These are phyloP conservation scores for Bubo bubo DNA, from an alignment of 2,113 vertebrate species.

Conservation along the genomic window DNA sequence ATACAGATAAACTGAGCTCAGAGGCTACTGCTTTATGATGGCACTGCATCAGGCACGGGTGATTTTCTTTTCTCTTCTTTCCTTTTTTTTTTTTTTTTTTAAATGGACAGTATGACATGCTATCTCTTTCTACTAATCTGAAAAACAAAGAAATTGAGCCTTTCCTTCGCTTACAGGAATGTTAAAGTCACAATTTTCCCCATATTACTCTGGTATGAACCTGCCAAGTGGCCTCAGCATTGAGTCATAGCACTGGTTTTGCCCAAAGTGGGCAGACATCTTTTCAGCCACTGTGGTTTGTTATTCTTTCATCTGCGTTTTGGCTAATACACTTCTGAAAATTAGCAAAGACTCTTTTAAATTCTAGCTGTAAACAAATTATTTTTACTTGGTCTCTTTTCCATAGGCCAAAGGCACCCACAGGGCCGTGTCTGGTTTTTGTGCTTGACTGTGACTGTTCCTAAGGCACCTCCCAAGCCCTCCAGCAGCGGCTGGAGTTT, in stretches of 20 bases:
- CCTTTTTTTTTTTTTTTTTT: neutral
- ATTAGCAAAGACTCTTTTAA: neutral
- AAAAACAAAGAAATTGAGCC: neutral
- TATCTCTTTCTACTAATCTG: neutral
- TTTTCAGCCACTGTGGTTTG: neutral
- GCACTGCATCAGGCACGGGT: neutral
- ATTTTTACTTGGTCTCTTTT: neutral
- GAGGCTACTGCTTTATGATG: neutral
- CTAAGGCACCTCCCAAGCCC: too few relatives aligned
- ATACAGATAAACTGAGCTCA: neutral
- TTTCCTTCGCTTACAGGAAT: neutral
- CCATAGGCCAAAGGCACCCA: accelerated
- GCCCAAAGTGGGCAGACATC: accelerated
- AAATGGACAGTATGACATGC: neutral
- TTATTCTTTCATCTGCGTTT: neutral
- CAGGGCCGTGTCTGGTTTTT: neutral
- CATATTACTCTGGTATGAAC: neutral
- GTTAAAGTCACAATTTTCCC: neutral
- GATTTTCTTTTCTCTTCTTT: neutral
- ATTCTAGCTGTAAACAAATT: neutral
- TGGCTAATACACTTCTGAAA: neutral
- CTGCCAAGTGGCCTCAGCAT: neutral
- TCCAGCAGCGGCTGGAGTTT: accelerated
- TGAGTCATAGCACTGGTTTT: accelerated
- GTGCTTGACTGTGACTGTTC: neutral